phyloP scores from a whole-genome alignment of 2,888 invertebrate genomes.

The Drosophila sordidula region DNA sequence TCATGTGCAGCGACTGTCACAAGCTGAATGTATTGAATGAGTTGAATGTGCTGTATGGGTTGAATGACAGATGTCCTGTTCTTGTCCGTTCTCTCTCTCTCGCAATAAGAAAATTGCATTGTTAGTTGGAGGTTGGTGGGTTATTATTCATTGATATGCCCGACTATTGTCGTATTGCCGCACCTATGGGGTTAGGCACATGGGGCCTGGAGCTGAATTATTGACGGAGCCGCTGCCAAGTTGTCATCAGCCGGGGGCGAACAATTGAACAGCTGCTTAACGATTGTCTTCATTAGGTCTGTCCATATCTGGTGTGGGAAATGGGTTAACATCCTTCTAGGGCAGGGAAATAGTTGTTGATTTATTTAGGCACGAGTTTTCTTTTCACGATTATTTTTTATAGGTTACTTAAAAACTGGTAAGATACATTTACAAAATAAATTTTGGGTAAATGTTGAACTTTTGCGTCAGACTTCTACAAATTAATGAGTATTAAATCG shows the following conservation, averaged over 20 bases:
- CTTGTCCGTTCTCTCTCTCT: not conserved
- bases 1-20: conserved; percentile 75
- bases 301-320: conserved; percentile 30
- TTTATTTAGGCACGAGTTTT: conserved; percentile 10
- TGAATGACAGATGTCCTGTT: conserved; percentile 75
- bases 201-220: conserved; percentile 23
- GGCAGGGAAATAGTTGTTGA: conserved; percentile 7
- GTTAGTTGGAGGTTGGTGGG: conserved; percentile 38
- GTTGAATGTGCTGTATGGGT: conserved; percentile 37
- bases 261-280: conserved; percentile 36
- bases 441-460: too few relatives aligned
- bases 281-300: conserved; percentile 48
- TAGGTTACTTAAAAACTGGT: too few relatives aligned
- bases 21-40: conserved; percentile 43
- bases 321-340: conserved; percentile 25
- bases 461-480: too few relatives aligned
- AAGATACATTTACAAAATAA: too few relatives aligned
- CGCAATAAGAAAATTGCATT: conserved; percentile 65
- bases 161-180: conserved; percentile 57
- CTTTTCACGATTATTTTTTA: not conserved
- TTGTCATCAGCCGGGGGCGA: conserved; percentile 30
- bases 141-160: conserved; percentile 74
- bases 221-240: conserved; percentile 17
- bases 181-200: conserved; percentile 48
- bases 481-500: too few relatives aligned